A percentile compares a stretch with the other conserved stretches of the same genome.
These are phyloP conservation scores for Nycticryphes semicollaris DNA, from an alignment of 2,113 vertebrate genomes.

Conservation along the genomic window DNA sequence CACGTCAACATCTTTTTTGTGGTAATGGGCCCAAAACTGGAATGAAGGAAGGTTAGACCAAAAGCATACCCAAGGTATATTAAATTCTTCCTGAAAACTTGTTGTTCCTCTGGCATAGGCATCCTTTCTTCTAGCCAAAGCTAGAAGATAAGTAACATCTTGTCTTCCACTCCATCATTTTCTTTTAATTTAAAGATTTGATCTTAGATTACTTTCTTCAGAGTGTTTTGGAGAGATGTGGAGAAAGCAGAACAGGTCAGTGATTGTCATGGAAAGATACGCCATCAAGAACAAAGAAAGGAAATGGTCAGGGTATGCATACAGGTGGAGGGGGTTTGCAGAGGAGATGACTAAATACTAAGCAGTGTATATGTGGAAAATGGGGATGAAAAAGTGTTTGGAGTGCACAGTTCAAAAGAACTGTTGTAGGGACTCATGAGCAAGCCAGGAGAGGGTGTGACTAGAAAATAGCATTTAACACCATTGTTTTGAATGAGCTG, in stretches of 20 bases:
- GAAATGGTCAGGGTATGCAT: not conserved
- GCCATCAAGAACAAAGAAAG: fast-evolving
- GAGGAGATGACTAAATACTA: not conserved
- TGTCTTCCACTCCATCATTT: not conserved
- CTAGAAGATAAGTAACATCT: not conserved
- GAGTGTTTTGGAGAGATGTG: fast-evolving
- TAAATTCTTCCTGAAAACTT: not conserved
- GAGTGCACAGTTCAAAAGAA: not conserved
- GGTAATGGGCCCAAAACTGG: too few relatives aligned
- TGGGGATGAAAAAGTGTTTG: not conserved
- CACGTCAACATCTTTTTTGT: too few relatives aligned
- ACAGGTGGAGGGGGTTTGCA: not conserved
- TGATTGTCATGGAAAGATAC: not conserved
- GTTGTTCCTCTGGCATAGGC: not conserved
- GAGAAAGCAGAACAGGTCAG: not conserved
- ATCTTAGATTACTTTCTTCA: not conserved
- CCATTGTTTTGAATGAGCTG: not conserved
- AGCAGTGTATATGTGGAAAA: fast-evolving
- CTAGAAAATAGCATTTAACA: not conserved
- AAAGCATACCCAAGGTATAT: not conserved
- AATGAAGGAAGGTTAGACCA: not conserved
- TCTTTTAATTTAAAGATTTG: not conserved
- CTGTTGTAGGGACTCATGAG: not conserved
- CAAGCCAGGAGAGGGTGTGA: not conserved
- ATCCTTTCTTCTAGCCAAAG: not conserved